A percentile compares a stretch with the other conserved stretches of the same genome.
These are phyloP conservation scores for Apotomis capreana DNA, from an alignment of 2,888 invertebrate species.

Conservation along the genomic window DNA sequence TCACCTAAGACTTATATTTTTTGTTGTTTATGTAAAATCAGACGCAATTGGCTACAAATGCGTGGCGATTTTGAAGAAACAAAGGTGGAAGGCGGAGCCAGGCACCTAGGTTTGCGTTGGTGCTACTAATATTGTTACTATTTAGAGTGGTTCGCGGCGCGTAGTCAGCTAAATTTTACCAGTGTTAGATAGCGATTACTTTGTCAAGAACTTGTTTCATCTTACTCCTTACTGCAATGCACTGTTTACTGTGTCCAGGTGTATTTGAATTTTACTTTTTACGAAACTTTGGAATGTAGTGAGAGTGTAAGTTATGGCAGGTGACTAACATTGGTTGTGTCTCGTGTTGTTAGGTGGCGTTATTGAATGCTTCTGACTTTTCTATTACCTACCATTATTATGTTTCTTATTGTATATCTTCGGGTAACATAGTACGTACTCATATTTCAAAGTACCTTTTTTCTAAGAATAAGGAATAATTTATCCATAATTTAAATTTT, in stretches of 20 bases:
- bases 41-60: no score
- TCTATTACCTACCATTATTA: slow-evolving; percentile 15
- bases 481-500: background rate
- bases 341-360: slow-evolving; percentile 13
- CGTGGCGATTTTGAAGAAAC: no score
- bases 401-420: slow-evolving; percentile 24
- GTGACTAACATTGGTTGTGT: slow-evolving; percentile 44
- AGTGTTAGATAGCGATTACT: no score
- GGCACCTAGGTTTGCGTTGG: no score
- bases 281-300: slow-evolving; percentile 45
- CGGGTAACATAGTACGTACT: slow-evolving; percentile 9
- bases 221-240: slow-evolving; percentile 6
- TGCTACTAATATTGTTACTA: no score
- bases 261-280: slow-evolving; percentile 44
- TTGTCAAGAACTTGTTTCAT: no score
- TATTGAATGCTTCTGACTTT: slow-evolving; percentile 34
- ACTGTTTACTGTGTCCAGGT: slow-evolving; percentile 23
- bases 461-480: background rate
- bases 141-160: no score
- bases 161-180: no score
- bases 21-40: no score
- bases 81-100: no score
- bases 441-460: slow-evolving; percentile 11
- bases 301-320: slow-evolving; percentile 47
- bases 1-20: no score